Conservation (phyloP, 2,888 invertebrate species). For the Bimastos eiseni region DNA sequence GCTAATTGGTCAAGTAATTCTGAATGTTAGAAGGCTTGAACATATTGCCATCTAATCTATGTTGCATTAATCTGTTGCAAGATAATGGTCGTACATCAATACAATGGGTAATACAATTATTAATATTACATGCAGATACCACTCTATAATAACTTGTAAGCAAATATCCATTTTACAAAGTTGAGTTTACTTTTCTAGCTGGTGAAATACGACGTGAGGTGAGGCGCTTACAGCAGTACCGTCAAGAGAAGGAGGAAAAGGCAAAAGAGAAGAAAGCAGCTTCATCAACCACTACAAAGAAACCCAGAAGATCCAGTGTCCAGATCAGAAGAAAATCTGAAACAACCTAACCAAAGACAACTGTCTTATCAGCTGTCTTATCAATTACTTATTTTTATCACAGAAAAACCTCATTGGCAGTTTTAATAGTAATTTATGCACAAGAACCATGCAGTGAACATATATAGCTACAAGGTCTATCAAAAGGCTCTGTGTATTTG, state of each 20-base stretch:
- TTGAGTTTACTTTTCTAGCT: neutral
- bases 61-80: neutral
- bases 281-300: neutral
- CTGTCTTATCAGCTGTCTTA: neutral
- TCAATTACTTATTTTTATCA: neutral
- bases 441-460: neutral
- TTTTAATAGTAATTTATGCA: neutral
- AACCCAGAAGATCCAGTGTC: neutral
- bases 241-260: conserved; percentile 8
- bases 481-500: neutral
- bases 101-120: neutral
- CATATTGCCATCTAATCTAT: neutral
- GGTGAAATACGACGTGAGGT: neutral
- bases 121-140: neutral
- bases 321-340: neutral
- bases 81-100: neutral
- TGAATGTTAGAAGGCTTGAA: neutral
- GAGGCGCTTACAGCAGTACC: neutral
- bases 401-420: neutral
- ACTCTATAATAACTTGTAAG: neutral
- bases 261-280: neutral
- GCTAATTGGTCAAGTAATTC: neutral
- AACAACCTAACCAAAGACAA: neutral
- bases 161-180: neutral
- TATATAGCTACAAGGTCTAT: neutral